Evolutionary conservation across 2,113 vertebrate genomes (phyloP), one percentile per base, ranked within the genome.

Genomic region (Xenopus borealis): DNA sequence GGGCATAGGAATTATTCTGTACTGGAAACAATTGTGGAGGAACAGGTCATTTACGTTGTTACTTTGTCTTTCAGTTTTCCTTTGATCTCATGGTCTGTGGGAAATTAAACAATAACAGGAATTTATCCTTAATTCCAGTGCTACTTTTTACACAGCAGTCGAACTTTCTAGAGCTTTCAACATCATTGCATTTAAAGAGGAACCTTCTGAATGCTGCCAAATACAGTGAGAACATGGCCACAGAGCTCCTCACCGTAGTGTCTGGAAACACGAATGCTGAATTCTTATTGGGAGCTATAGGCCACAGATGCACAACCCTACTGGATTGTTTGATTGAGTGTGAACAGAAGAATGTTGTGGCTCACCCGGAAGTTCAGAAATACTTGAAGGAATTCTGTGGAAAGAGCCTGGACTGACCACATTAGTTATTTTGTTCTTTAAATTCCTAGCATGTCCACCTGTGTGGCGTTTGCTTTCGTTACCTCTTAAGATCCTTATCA

Each of bases 61-160:
- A 9, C 33, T 55, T 72, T 63, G 40, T 46, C 66, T 74, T 76
- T 1, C 69, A 87, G 85, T 87, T 88, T 47, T 74, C 86, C n/a
- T 84, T 88, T 66, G 85, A 88, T 70, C 78, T 88, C 70, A 88
- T 88, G 86, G 83, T 87, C 18, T 88, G 84, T 10, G 83, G 86
- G 17, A 82, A 79, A 47, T 76, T 85, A 68, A 88, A 85, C 61
- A 62, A 69, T 27, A 84, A 86, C 78, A 45, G 57, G 83, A 88
- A 66, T 78, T 84, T 20, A 80, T 84, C n/a, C 80, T 88, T 13
- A 80, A 85, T 68, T 85, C 83, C 0, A 10, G 69, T 1, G 79
- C 84, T 4, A 85, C 86, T 2, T 72, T 87, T 78, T 81, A 83
- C 72, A 84, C 85, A 0, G 84, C 84, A 0, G 78, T 88, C 20